These are phyloP conservation scores for Psophia crepitans DNA, from an alignment of 2,113 vertebrate genomes.

Conservation along the genomic window DNA sequence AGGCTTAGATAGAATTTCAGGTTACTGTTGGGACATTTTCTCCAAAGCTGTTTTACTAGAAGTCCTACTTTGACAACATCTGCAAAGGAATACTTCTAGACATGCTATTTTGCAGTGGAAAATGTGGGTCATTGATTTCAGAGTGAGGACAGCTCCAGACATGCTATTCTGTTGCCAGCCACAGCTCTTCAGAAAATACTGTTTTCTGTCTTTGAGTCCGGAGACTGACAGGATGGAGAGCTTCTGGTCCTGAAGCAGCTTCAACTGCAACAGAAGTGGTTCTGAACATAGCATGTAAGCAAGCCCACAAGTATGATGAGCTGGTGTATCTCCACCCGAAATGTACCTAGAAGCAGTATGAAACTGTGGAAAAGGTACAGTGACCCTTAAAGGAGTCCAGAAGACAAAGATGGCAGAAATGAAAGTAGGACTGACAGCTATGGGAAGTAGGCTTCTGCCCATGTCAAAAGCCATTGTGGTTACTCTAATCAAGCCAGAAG, in stretches of 20 bases:
- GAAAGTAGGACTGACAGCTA: background rate
- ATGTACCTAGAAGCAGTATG: background rate
- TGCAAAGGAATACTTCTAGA: background rate
- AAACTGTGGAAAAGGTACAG: background rate
- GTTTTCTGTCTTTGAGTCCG: background rate
- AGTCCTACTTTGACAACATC: background rate
- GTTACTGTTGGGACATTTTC: background rate
- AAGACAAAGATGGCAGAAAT: background rate
- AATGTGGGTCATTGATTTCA: background rate
- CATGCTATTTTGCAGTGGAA: background rate
- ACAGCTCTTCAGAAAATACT: background rate
- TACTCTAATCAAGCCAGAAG: background rate
- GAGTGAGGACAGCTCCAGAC: background rate
- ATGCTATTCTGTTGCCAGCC: background rate
- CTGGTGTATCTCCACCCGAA: background rate
- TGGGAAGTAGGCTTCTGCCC: background rate
- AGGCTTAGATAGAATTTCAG: background rate
- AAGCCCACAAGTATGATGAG: background rate
- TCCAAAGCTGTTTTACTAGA: background rate
- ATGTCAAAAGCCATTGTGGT: background rate
- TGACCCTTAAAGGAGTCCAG: background rate
- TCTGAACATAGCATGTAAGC: background rate
- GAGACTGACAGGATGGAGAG: background rate
- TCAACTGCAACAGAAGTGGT: background rate
- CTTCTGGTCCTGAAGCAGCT: background rate